Conservation (phyloP, 2,888 invertebrate genomes). For the Norana najaformis region DNA sequence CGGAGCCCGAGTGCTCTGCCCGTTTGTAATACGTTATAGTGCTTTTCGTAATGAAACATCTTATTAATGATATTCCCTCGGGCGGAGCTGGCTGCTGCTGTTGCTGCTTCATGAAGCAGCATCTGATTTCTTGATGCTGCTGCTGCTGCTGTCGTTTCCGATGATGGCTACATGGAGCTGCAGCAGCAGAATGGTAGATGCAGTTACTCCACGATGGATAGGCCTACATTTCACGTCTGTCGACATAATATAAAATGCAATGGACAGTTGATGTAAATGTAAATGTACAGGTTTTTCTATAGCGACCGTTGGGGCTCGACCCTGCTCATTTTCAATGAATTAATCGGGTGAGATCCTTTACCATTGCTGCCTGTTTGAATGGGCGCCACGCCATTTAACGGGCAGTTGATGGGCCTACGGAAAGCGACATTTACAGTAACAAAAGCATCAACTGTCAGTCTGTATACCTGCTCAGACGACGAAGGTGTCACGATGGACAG, state of each 20-base stretch:
- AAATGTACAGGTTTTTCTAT: too few species aligned
- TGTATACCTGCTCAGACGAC: neutral
- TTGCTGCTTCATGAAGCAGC: neutral
- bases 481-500: neutral
- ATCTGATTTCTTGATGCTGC: conserved; percentile 7
- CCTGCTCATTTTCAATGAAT: too few species aligned
- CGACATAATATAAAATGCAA: too few species aligned
- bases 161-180: neutral
- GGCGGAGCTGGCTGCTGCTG: neutral
- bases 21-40: neutral
- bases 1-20: neutral
- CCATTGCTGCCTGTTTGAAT: too few species aligned
- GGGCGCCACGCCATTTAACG: too few species aligned
- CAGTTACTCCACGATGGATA: neutral
- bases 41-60: neutral
- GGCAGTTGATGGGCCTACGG: too few species aligned
- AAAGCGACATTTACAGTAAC: too few species aligned
- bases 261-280: neutral
- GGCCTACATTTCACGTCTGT: neutral
- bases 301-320: too few species aligned
- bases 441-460: neutral
- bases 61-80: neutral
- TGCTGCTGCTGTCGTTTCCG: neutral
- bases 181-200: neutral
- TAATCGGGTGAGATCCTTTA: too few species aligned